Evolutionary conservation across 2,888 invertebrate species (phyloP), one percentile per base, ranked within the genome.

Genomic region (Xanthostigma xanthostigma): DNA sequence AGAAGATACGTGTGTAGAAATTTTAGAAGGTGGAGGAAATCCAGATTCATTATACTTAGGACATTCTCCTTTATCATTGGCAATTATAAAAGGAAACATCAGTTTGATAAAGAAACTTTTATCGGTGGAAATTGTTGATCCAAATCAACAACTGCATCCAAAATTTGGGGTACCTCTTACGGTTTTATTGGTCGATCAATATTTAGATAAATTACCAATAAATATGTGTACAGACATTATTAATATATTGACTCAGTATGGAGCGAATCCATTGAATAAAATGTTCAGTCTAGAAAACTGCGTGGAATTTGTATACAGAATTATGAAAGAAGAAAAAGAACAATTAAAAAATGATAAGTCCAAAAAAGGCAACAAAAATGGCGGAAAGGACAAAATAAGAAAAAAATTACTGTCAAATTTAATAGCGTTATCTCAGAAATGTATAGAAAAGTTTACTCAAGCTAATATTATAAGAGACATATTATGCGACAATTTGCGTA

Each of bases 101-200:
- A 50, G 51, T 9, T 51, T 67, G 8, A 58, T 62, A 6, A 51
- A 58, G 46, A 50, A 49, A 12, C 50, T 66, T 9, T 49, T 64
- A 17, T 50, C 58, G 36, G 50, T 53, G 2, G 52, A 55, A 39
- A 43, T 49, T 14, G 56, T 62, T 17, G 54, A 65, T 54, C 61
- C 64, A 0, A 60, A 64, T 50, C 47, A 55, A 46, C 12, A 47
- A 9, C 50, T 66, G 35, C 60, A 54, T 1, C 56, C 60, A 39
- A 49, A 58, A 12, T 62, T 64, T 62, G 67, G 67, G 0, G 62
- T 60, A 33, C 56, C 63, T 2, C 52, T 66, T 34, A 64, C 64
- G 0, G 49, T 67, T 3, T 54, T 59, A 33, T 56, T 59, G 12
- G 55, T 64, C 17, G 61, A 62, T 47, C 54, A 62, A 33, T 66